Evolutionary conservation across 2,888 invertebrate genomes (phyloP), one percentile per base, ranked within the genome.

Genomic region (Trissolcus japonicus): DNA sequence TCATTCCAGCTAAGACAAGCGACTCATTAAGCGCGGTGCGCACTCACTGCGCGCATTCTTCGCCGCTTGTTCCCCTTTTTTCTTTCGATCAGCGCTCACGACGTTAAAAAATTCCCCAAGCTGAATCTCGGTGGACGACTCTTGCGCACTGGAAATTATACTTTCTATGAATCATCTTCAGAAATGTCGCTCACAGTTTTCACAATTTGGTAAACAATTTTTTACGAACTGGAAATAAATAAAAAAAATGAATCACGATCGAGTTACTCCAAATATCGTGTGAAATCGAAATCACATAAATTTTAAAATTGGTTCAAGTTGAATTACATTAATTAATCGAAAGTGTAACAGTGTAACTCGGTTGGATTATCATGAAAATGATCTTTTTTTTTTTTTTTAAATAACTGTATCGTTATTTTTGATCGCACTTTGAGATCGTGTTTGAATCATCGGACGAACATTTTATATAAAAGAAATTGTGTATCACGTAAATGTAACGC

Each of bases 1-100:
- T 82, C 80, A 81, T 81, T 77, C 76, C 77, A 71, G 71, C 72
- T 65, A 76, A 76, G 76, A 76, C 66, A 68, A 76, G 73, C 69
- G 16, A 67, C 79, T 79, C 80, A 79, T 80, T 80, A 80, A 78
- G 73, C 74, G 76, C 69, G 68, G 71, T 69, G 76, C 67, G 68
- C 79, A 66, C 69, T 76, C 62, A 29, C 67, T 46, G 41, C 59
- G 59, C 21, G 66, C 74, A 79, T 79, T 79, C 79, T 76, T 74
- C 63, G 72, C 77, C 55, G 72, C 72, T 54, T 76, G 76, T 76
- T 71, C 67, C 72, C 66, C 29, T 67, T 76, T 76, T 71, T 76
- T 71, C 56, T 71, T 35, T 9, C 62, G 41, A 67, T 76, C 55
- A 56, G 35, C 6, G 9, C 35, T 35, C 56, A 54, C 68, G 59